Evolutionary conservation across 2,888 invertebrate species (phyloP).

Genomic region (Acronicta leporina): DNA sequence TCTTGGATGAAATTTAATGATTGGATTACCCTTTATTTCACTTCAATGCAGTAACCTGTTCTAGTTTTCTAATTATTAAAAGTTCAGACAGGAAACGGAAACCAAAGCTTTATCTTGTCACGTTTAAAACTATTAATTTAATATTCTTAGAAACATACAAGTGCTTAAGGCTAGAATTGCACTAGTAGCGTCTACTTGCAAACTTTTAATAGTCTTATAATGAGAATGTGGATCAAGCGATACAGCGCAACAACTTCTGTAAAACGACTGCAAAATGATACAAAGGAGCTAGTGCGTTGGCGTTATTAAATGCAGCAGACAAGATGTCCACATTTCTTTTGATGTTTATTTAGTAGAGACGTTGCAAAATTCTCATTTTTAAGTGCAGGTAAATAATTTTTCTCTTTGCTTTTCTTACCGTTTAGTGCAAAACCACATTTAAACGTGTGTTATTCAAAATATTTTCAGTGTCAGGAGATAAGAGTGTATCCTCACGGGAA

Average conservation of each 20-base stretch:
- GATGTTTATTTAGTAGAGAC: constrained; percentile 6
- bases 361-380: not conserved
- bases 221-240: constrained; percentile 24
- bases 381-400: constrained; percentile 7
- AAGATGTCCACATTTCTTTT: constrained; percentile 4
- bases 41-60: constrained; percentile 13
- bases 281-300: not conserved
- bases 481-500: constrained; percentile 84
- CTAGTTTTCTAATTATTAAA: constrained; percentile 46
- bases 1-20: not conserved
- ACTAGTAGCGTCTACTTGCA: constrained; percentile 17
- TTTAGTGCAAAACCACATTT: constrained; percentile 29
- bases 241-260: constrained; percentile 23
- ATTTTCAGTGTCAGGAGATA: constrained; percentile 82
- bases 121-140: constrained; percentile 31
- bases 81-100: constrained; percentile 30
- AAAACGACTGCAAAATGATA: constrained; percentile 21
- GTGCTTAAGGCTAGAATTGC: constrained; percentile 16
- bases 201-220: constrained; percentile 47
- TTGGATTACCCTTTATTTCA: constrained; percentile 17
- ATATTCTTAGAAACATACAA: constrained; percentile 27
- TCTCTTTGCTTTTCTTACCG: constrained; percentile 4
- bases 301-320: constrained; percentile 2
- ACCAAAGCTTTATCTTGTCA: constrained; percentile 29
- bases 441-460: constrained; percentile 72